phyloP scores from a whole-genome alignment of 2,888 invertebrate species.

The Vannuccia rotundouncinata region DNA sequence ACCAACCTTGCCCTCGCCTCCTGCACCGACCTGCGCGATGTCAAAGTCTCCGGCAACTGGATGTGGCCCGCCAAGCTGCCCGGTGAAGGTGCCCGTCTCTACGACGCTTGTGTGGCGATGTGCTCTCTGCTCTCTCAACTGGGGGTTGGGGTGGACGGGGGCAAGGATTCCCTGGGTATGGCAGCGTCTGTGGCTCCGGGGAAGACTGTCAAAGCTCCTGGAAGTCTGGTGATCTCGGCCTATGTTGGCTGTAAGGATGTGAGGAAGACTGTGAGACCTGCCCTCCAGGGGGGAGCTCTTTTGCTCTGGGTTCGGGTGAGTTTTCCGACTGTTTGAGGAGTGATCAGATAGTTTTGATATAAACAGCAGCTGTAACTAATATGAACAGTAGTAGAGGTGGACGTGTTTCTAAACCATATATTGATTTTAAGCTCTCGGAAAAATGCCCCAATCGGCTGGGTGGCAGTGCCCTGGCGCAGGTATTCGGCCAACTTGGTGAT shows the following conservation, averaged over 20 bases:
- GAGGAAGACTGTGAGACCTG: conserved; percentile 75
- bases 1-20: conserved; percentile 78
- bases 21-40: conserved; percentile 65
- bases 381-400: conserved; percentile 17
- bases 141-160: conserved; percentile 86
- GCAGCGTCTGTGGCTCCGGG: conserved; percentile 73
- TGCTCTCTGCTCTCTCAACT: conserved; percentile 73
- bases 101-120: conserved; percentile 79
- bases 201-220: conserved; percentile 62
- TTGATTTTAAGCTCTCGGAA: background rate
- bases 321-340: too few relatives aligned
- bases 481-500: conserved; percentile 70
- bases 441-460: conserved; percentile 63
- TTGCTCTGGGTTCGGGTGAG: conserved; percentile 46
- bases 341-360: background rate
- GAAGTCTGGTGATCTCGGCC: conserved; percentile 86
- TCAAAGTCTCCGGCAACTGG: conserved; percentile 99
- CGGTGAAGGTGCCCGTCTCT: conserved; percentile 80
- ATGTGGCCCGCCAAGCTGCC: conserved; percentile 98
- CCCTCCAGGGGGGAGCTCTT: conserved; percentile 70
- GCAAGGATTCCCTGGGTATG: conserved; percentile 96
- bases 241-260: conserved; percentile 92
- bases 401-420: too few relatives aligned
- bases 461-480: conserved; percentile 82
- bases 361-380: background rate